Evolutionary conservation across 2,888 invertebrate species (phyloP).

Genomic region (Yponomeuta malinellus): DNA sequence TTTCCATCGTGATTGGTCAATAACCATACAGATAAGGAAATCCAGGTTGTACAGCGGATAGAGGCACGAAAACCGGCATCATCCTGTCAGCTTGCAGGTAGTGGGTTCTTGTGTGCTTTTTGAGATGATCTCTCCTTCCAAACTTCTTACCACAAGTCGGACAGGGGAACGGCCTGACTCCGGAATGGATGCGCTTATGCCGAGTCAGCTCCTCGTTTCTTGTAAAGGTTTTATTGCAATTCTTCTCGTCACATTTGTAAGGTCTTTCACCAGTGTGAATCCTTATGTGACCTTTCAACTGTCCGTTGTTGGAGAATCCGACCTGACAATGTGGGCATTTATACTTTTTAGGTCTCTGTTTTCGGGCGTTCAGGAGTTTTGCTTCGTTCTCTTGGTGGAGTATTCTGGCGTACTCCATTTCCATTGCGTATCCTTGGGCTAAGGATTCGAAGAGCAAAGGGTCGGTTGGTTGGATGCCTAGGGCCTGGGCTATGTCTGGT

Average conservation of each 20-base stretch:
- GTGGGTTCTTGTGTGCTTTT: slow-evolving; percentile 95
- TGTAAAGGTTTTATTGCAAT: slow-evolving; percentile 93
- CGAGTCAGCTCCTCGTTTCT: slow-evolving; percentile 93
- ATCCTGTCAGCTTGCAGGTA: slow-evolving; percentile 76
- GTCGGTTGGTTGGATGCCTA: slow-evolving; percentile 65
- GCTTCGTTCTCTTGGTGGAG: slow-evolving; percentile 82
- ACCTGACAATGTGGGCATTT: slow-evolving; percentile 93
- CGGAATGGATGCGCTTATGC: slow-evolving; percentile 93
- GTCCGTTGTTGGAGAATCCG: slow-evolving; percentile 95
- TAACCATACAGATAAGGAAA: slow-evolving; percentile 76
- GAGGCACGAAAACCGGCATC: slow-evolving; percentile 77
- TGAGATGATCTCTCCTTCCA: slow-evolving; percentile 94
- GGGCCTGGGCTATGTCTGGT: slow-evolving; percentile 63
- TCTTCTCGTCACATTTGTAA: slow-evolving; percentile 89
- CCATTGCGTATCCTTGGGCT: slow-evolving; percentile 77
- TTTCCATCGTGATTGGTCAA: slow-evolving; percentile 32
- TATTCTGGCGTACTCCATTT: slow-evolving; percentile 81
- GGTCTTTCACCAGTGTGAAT: slow-evolving; percentile 95
- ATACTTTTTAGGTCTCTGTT: slow-evolving; percentile 92
- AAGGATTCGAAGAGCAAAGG: slow-evolving; percentile 66
- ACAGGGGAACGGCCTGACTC: slow-evolving; percentile 90
- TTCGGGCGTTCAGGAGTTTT: slow-evolving; percentile 79
- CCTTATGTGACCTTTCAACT: slow-evolving; percentile 92
- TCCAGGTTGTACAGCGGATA: slow-evolving; percentile 68
- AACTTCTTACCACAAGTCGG: slow-evolving; percentile 93